phyloP scores from a whole-genome alignment of 2,888 invertebrate genomes.

The Apamea sordens region DNA sequence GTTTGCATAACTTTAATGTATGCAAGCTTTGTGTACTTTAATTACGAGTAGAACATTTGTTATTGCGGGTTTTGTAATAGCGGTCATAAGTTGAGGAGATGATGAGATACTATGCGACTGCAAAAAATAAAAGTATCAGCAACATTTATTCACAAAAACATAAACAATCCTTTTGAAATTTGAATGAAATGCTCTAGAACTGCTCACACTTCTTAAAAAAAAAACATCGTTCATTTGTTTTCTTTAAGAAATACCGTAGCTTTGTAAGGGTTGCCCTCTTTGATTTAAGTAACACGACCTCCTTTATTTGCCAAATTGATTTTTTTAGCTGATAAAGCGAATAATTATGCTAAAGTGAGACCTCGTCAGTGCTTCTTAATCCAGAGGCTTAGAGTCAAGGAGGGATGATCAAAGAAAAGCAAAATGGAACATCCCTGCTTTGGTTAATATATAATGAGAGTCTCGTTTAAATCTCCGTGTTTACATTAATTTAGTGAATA shows the following conservation, averaged over 20 bases:
- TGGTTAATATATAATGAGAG: slow-evolving; percentile 88
- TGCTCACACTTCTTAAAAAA: slow-evolving; percentile 5
- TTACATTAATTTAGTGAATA: slow-evolving; percentile 86
- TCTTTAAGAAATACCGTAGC: neutral
- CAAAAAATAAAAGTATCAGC: neutral
- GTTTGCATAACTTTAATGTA: slow-evolving; percentile 59
- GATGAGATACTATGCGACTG: neutral
- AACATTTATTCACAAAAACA: neutral
- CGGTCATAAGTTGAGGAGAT: slow-evolving; percentile 4
- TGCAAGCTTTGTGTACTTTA: slow-evolving; percentile 54
- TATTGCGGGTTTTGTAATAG: slow-evolving; percentile 28
- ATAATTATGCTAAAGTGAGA: slow-evolving; percentile 87
- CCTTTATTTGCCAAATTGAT: slow-evolving; percentile 77
- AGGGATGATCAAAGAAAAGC: slow-evolving; percentile 84
- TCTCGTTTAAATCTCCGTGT: slow-evolving; percentile 82
- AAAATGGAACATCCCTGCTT: slow-evolving; percentile 80
- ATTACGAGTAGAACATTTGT: slow-evolving; percentile 44
- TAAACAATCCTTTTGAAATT: slow-evolving; percentile 13
- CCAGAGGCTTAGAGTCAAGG: slow-evolving; percentile 79
- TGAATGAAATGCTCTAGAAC: neutral
- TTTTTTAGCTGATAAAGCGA: slow-evolving; percentile 83
- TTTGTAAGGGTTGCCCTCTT: slow-evolving; percentile 30
- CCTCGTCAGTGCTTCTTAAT: slow-evolving; percentile 82
- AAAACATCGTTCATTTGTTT: neutral
- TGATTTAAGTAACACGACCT: slow-evolving; percentile 60